Percentiles rank a stretch among this genome's conserved stretches.
Conservation (phyloP, 35 echinoderm and acorn worm species). For the Amphiura filiformis region DNA sequence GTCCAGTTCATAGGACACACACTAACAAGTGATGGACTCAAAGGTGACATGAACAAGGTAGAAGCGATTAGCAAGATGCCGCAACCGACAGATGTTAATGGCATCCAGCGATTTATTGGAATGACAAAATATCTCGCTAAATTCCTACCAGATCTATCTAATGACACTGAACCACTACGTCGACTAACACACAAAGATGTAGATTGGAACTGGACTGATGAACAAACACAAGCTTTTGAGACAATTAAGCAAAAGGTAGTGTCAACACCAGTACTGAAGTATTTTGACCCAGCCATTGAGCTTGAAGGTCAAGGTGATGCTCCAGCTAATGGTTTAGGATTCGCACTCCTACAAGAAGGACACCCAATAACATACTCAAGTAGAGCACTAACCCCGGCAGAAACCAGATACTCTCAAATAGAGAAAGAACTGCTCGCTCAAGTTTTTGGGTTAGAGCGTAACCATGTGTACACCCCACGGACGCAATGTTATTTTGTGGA, state of each 20-base stretch:
- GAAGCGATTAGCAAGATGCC: slow-evolving; percentile 46
- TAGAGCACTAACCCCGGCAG: slow-evolving; percentile 38
- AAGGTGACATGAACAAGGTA: slow-evolving; percentile 45
- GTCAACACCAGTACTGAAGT: slow-evolving; percentile 51
- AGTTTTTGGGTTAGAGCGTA: too few species aligned
- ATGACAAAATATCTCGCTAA: slow-evolving; percentile 67
- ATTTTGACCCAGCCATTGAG: slow-evolving; percentile 18
- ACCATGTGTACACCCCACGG: slow-evolving; percentile 52
- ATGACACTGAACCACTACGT: slow-evolving; percentile 51
- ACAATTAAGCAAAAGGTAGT: slow-evolving; percentile 34
- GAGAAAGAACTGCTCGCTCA: slow-evolving; percentile 70
- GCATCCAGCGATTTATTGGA: slow-evolving; percentile 47
- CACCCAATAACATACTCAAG: slow-evolving; percentile 56
- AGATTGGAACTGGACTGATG: slow-evolving; percentile 30
- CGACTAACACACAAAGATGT: slow-evolving; percentile 52
- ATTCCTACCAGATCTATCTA: slow-evolving; percentile 49
- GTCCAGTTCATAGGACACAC: slow-evolving; percentile 48
- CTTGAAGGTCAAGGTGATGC: slow-evolving; percentile 81
- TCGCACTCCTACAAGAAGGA: slow-evolving; percentile 46
- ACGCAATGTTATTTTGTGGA: slow-evolving; percentile 44
- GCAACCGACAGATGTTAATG: slow-evolving; percentile 13
- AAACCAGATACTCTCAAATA: slow-evolving; percentile 53
- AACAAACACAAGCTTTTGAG: slow-evolving; percentile 40
- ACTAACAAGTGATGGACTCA: slow-evolving; percentile 32
- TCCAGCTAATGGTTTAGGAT: slow-evolving; percentile 44